Evolutionary conservation across 2,113 vertebrate genomes (phyloP), one percentile per base, ranked within the genome.

Genomic region (Chrysochloris asiatica): DNA sequence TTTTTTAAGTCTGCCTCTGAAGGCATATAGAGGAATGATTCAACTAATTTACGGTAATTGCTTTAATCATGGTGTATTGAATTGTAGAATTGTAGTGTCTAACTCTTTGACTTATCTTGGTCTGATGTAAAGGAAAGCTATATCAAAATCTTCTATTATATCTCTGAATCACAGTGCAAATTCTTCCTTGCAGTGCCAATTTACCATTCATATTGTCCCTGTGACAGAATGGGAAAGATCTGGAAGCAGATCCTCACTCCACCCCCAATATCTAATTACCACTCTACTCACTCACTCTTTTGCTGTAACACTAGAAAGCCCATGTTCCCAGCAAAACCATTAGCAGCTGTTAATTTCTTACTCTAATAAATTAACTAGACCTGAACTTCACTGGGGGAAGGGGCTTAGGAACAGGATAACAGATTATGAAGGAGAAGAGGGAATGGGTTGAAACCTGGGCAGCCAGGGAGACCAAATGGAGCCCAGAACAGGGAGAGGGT

Each of bases 321-420:
- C 19, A 81, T 61, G 45, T 88, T 93, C 76, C 83, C 71, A 94
- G 24, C 83, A 86, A 54, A 76, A 16, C 43, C n/a, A 76, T 90
- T 86, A 95, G 6, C 8, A 81, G 21, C 48, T 86, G 86, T 96
- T 89, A 80, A 92, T 94, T 92, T 86, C 45, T 90, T 88, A 83
- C 19, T 89, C 69, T 95, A 95, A 94, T 89, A 97, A 96, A 97
- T 95, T 97, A 94, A 97, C 97, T 97, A 96, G 41, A 61, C n/a
- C 11, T 71, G 65, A 86, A 86, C 77, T 77, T 75, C 86, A 83
- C 9, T 92, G 84, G 28, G 12, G 54, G 7, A 92, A 90, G 36
- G 19, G 24, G 47, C 22, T 94, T 67, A 77, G 52, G 12, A 85
- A 88, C 9, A 94, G 38, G 43, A 63, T 52, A 61, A 77, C 19